Percentiles rank a stretch among this genome's conserved stretches.
Conservation (phyloP, 2,888 invertebrate species). For the Eupsilia transversa region DNA sequence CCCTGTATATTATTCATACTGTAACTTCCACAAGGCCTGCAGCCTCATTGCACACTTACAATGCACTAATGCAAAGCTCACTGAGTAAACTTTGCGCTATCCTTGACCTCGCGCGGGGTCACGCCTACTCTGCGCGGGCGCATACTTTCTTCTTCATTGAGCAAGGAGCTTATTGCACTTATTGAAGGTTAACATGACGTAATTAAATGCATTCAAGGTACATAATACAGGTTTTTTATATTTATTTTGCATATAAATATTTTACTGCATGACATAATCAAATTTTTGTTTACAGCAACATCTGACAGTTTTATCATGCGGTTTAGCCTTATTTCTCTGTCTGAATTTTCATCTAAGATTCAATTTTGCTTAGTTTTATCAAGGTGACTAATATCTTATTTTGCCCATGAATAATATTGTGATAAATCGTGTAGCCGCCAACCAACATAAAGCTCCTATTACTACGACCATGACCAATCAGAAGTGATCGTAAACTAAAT, state of each 20-base stretch:
- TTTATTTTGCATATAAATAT: constrained; percentile 15
- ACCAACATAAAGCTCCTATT: constrained; percentile 13
- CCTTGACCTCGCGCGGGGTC: constrained; percentile 71
- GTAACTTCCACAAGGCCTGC: background rate
- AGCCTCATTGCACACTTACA: background rate
- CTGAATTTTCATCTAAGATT: background rate
- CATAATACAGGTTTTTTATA: constrained; percentile 22
- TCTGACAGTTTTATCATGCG: background rate
- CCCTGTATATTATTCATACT: too few species aligned
- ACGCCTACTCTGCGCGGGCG: constrained; percentile 58
- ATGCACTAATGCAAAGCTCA: constrained; percentile 36
- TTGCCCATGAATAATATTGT: background rate
- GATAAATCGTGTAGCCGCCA: constrained; percentile 11
- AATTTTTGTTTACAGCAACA: background rate
- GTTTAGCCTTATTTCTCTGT: too few species aligned
- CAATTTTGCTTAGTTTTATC: background rate
- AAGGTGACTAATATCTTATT: constrained; percentile 4
- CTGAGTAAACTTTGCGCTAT: constrained; percentile 50
- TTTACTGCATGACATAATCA: constrained; percentile 21
- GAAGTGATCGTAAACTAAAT: constrained; percentile 24
- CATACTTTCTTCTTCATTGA: constrained; percentile 72
- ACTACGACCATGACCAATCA: constrained; percentile 18
- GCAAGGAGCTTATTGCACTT: constrained; percentile 46
- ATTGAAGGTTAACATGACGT: constrained; percentile 52
- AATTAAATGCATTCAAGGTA: constrained; percentile 36